Conservation (phyloP, 1,140 invertebrate species). For the Globodera rostochiensis region DNA sequence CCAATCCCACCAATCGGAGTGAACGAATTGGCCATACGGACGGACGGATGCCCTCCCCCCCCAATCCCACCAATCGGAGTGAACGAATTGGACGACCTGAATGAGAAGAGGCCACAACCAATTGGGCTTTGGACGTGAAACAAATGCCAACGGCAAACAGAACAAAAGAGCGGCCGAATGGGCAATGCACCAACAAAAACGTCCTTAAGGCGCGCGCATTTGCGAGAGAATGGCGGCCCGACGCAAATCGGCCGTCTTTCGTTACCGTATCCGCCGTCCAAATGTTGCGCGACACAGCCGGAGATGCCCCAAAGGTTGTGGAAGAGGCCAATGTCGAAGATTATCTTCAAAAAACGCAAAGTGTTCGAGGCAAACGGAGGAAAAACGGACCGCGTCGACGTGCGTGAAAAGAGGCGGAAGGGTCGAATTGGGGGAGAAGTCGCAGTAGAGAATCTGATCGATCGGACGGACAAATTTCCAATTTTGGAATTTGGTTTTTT, state of each 20-base stretch:
- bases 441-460: constrained; percentile 55
- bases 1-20: no score
- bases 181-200: constrained; percentile 55
- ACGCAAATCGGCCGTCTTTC: not conserved
- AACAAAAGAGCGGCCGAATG: constrained; percentile 55
- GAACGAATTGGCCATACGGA: not conserved
- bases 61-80: no score
- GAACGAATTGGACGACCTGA: constrained; percentile 42
- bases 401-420: constrained; percentile 44
- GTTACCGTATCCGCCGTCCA: constrained; percentile 58
- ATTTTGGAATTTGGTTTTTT: no score
- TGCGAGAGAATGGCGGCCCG: not conserved
- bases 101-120: constrained; percentile 59
- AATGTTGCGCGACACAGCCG: constrained; percentile 61
- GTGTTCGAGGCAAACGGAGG: not conserved
- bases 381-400: constrained; percentile 51
- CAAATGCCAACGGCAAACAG: constrained; percentile 58
- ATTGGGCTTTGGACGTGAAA: constrained; percentile 51
- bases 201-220: not conserved
- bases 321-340: constrained; percentile 61
- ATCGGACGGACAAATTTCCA: not conserved
- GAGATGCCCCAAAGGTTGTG: constrained; percentile 61
- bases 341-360: constrained; percentile 34
- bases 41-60: not conserved
- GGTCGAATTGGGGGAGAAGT: constrained; percentile 54